Base-by-base conservation (phyloP, 2,888 invertebrate genomes). In the Idaea biselata region DNA sequence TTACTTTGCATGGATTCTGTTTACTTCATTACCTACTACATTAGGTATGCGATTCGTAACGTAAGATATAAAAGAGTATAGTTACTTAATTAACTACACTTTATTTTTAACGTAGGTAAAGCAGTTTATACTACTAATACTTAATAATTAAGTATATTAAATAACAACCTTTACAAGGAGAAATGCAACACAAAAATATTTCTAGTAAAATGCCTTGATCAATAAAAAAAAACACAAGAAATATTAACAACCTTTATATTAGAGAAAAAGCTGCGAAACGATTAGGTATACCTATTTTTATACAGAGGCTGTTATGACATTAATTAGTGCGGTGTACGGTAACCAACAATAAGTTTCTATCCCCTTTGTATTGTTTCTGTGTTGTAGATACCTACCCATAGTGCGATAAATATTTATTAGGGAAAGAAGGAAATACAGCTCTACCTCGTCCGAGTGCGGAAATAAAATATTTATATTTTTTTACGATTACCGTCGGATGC, bases 1-100 rank as follows among this genome's bases (percentile, higher is more conserved):
- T 65, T 68, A 68, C 71, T 70, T 71, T 70, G 73, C 68, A 71
- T 70, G 70, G 69, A 70, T 66, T 64, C 63, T 68, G 68, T 62
- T 66, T 67, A 44, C 11, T 11, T 11, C 62, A 58, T 58, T 25
- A 3, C 25, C 25, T 59, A 64, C 58, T 63, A n/a, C n/a, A n/a
- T n/a, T n/a, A n/a, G 65, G 62, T 63, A 54, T 60, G 63, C 58
- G 61, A 64, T 67, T 65, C 66, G 62, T 61, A 61, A 57, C 60
- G 68, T 71, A 62, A 71, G 69, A 68, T 65, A 55, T 60, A 44
- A 14, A 44, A 44, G 14, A 11, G 14, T 14, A 44, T 44, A 44
- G 2, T 0, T 44, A 44, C 44, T 44, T 14, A 44, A 14, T 44
- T 44, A 8, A 2, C 11, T 14, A 44, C 44, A 44, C 14, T 44